phyloP scores from a whole-genome alignment of 2,888 invertebrate genomes.

The Tanytarsus gracilentus region DNA sequence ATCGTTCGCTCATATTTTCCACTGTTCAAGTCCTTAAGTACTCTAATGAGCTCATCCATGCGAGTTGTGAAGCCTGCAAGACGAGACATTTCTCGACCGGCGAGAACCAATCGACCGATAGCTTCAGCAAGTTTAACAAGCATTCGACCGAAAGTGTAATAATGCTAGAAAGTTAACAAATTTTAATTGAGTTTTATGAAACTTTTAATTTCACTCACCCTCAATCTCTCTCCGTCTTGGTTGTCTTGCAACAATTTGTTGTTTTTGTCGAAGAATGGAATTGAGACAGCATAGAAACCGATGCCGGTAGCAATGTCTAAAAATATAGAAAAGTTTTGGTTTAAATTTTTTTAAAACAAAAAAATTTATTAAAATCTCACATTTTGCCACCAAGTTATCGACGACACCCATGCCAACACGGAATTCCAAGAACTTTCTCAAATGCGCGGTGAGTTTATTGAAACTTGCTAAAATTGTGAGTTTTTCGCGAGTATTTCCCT shows the following conservation, averaged over 20 bases:
- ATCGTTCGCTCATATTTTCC: constrained; percentile 60
- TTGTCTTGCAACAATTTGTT: constrained; percentile 59
- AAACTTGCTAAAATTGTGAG: constrained; percentile 80
- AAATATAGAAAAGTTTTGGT: background rate
- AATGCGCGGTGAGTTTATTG: constrained; percentile 74
- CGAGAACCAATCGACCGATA: constrained; percentile 87
- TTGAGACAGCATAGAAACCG: constrained; percentile 89
- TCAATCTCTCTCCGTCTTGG: constrained; percentile 68
- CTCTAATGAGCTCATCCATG: constrained; percentile 79
- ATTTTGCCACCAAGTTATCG: constrained; percentile 95
- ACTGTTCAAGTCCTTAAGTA: constrained; percentile 71
- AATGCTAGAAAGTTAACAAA: constrained; percentile 51
- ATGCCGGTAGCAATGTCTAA: constrained; percentile 92
- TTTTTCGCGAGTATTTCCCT: constrained; percentile 80
- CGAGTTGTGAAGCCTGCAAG: constrained; percentile 87
- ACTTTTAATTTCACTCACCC: constrained; percentile 44
- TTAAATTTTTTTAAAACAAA: constrained; percentile 16
- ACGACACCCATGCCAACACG: constrained; percentile 85
- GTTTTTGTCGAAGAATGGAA: constrained; percentile 77
- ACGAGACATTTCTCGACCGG: constrained; percentile 88
- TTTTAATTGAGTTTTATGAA: constrained; percentile 18
- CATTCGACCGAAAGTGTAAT: constrained; percentile 88
- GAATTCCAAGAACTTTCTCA: constrained; percentile 81
- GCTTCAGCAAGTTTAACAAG: constrained; percentile 86
- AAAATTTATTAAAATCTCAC: constrained; percentile 47